phyloP scores from a whole-genome alignment of 2,888 invertebrate species.

The Cephus sareptanus region DNA sequence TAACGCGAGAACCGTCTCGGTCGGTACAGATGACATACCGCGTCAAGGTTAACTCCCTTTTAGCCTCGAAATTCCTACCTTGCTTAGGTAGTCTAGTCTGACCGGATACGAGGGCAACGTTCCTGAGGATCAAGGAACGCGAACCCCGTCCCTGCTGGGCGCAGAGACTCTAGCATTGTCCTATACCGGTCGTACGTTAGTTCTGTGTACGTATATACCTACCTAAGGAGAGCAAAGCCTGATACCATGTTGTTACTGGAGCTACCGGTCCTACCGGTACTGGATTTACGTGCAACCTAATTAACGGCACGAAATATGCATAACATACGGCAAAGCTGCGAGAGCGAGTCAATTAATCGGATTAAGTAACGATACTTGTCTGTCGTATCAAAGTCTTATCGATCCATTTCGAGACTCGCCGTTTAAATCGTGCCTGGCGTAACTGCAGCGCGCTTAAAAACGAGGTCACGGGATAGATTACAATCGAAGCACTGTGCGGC shows the following conservation, averaged over 20 bases:
- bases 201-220: not conserved
- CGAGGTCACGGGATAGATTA: not conserved
- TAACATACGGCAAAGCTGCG: not conserved
- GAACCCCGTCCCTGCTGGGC: not conserved
- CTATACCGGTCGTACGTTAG: too few relatives aligned
- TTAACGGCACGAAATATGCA: not conserved
- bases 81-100: not conserved
- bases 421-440: not conserved
- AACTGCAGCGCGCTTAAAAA: not conserved
- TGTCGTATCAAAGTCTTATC: not conserved
- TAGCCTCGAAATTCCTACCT: slow-evolving; percentile 28
- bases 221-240: not conserved
- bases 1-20: slow-evolving; percentile 39
- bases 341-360: not conserved
- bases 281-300: not conserved
- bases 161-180: not conserved
- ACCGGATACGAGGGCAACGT: not conserved
- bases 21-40: slow-evolving; percentile 39
- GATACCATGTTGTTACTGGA: not conserved
- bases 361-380: not conserved
- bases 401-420: not conserved
- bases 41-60: slow-evolving; percentile 44
- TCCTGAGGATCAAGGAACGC: not conserved
- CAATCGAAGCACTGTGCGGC: not conserved
- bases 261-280: not conserved